phyloP scores from a whole-genome alignment of 2,797 vertebrate genomes.

The Stomatorhinus walkeri region DNA sequence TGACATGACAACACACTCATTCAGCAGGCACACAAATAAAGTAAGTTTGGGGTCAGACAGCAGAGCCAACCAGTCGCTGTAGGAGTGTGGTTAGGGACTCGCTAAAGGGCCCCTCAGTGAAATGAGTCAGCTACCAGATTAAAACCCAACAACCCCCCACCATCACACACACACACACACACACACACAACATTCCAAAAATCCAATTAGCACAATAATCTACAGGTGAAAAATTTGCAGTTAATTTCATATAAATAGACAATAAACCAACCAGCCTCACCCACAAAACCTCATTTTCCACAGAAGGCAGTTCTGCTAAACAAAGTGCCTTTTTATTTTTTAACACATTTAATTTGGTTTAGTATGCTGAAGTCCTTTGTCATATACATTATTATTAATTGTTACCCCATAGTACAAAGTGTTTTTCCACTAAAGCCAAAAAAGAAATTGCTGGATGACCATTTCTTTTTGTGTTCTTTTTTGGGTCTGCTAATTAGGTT shows the following conservation, averaged over 20 bases:
- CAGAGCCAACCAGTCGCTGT: not conserved
- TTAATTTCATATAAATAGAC: not conserved
- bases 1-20: not conserved
- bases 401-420: not conserved
- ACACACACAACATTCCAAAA: not conserved
- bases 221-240: not conserved
- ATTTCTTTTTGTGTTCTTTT: not conserved
- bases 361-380: slow-evolving; percentile 23
- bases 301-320: slow-evolving; percentile 22
- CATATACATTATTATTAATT: not conserved
- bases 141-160: not conserved
- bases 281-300: slow-evolving; percentile 11
- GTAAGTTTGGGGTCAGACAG: not conserved
- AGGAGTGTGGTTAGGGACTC: not conserved
- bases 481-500: slow-evolving; percentile 10
- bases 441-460: not conserved
- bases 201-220: not conserved
- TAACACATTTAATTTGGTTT: slow-evolving; percentile 23
- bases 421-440: not conserved
- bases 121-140: not conserved
- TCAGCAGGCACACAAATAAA: not conserved
- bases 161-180: not conserved
- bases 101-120: not conserved
- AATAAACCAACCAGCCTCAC: not conserved
- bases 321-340: slow-evolving; percentile 44